Percentiles rank a stretch among this genome's conserved stretches.
phyloP scores from a whole-genome alignment of 92 coral and sea anemone genomes.

The Parazoanthus swiftii region DNA sequence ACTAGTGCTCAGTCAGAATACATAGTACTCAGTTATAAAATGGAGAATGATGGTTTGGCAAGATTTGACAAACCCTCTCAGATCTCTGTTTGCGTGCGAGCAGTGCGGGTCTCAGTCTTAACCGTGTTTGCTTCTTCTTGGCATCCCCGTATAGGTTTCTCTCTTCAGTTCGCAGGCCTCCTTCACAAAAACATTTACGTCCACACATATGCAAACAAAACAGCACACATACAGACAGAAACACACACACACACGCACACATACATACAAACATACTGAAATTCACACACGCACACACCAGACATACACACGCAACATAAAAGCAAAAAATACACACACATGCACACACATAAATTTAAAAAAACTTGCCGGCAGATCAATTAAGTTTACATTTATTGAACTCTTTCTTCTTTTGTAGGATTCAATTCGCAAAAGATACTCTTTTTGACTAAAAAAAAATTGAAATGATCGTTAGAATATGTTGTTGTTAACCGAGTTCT shows the following conservation, averaged over 20 bases:
- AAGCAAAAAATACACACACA: too few species aligned
- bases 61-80: neutral
- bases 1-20: neutral
- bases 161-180: neutral
- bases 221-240: neutral
- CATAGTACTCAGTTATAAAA: neutral
- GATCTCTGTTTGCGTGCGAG: neutral
- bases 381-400: too few species aligned
- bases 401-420: too few species aligned
- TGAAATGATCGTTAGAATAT: too few species aligned
- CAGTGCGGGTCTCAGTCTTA: neutral
- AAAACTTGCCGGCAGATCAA: too few species aligned
- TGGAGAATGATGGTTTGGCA: neutral
- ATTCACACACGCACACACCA: too few species aligned
- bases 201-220: too few species aligned
- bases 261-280: neutral
- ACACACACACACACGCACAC: neutral
- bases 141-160: neutral
- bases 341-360: neutral
- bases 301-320: too few species aligned
- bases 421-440: too few species aligned
- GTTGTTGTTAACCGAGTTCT: too few species aligned
- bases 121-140: neutral
- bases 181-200: neutral
- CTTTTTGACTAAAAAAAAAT: too few species aligned